Base-by-base conservation (phyloP, 2,113 vertebrate species). In the Salminus brasiliensis region DNA sequence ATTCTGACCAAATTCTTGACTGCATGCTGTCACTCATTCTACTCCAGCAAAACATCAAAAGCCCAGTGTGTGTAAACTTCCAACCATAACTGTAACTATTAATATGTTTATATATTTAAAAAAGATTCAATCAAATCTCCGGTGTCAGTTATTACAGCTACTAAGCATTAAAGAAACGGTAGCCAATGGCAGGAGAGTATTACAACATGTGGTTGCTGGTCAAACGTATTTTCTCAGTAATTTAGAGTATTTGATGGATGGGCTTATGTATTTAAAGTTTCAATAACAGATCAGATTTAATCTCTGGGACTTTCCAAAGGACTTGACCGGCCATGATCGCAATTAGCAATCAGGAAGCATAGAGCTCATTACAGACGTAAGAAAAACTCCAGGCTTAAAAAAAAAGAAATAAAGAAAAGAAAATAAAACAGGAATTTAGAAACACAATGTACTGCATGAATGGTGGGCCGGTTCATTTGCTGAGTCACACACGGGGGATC, bases 401-500 rank as follows among this genome's bases (percentile, higher is more conserved):
- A 39, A 18, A 43, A 43, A 11, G 11, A 36, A 27, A n/a, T n/a
- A n/a, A n/a, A 41, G 39, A 39, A 39, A 8, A 39, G 8, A 39
- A 10, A 27, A 39, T 6, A 34, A 47, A 7, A 15, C 32, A 34
- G 9, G 34, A 49, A 32, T n/a, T 5, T 16, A 49, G 34, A 25
- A 21, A 16, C 30, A 67, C 45, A 21, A 0, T 3, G 11, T 39
- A 52, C n/a, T 30, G 62, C 30, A 12, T 47, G 29, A 69, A 66
- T 70, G 59, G 41, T n/a, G 67, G 67, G 71, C 32, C 18, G 23
- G 32, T 39, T 36, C 34, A 66, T 16, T 21, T 66, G 9, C 62
- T 11, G 34, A 47, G 53, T 18, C 13, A 71, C 85, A 88, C 88
- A 90, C 32, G 84, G 63, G 86, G 79, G 55, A 84, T 83, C 59